Evolutionary conservation across 2,113 vertebrate species (phyloP).

Genomic region (Anseranas semipalmata): DNA sequence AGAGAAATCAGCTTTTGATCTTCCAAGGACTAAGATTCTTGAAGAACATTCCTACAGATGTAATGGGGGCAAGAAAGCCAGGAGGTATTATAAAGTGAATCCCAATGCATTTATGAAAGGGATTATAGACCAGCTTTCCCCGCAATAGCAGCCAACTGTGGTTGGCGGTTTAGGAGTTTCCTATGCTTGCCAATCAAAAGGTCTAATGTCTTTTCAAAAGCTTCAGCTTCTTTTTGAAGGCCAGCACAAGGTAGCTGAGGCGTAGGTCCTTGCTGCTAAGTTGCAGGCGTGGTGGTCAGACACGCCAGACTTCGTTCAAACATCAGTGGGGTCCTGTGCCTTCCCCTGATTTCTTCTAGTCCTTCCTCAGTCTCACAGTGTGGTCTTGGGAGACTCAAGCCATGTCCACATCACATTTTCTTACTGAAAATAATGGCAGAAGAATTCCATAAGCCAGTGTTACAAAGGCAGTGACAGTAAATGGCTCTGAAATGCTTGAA

Average conservation of each 20-base stretch:
- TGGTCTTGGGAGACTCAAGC: background rate
- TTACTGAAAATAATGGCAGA: background rate
- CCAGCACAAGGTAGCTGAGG: background rate
- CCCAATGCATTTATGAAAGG: background rate
- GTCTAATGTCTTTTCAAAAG: background rate
- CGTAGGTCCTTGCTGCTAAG: background rate
- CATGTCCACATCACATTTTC: background rate
- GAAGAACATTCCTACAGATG: background rate
- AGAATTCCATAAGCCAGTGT: background rate
- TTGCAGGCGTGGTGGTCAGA: background rate
- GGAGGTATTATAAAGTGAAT: background rate
- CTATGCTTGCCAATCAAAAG: background rate
- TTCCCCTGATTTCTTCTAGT: background rate
- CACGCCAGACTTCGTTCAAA: background rate
- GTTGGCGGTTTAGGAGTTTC: background rate
- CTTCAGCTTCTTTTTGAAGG: background rate
- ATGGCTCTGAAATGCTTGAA: background rate
- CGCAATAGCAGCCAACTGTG: background rate
- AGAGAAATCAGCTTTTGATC: background rate
- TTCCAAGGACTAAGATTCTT: background rate
- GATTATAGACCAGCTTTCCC: background rate
- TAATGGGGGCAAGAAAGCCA: background rate
- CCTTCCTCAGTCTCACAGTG: background rate
- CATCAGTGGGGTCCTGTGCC: rapidly evolving
- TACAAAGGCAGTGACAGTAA: background rate